Base-by-base conservation (phyloP, 1,140 invertebrate species). In the Andrena cerasifolii region DNA sequence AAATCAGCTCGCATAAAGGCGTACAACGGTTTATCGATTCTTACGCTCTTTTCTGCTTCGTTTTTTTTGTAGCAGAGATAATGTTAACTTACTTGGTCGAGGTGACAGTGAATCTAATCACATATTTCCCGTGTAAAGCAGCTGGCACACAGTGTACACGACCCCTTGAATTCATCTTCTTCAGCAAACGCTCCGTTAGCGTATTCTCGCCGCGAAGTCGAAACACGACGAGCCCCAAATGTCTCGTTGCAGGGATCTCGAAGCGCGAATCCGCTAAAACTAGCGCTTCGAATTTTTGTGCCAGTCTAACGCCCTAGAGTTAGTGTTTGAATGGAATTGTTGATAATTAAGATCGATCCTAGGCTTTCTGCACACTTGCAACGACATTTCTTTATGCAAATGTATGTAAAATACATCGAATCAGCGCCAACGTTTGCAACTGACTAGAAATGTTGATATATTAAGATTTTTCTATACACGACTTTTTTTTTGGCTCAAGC, bases 191-290 rank as follows among this genome's bases (percentile, higher is more conserved):
- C 90, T 99, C 99, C 0, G 96, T 96, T 31, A 97, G 93, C 59
- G 97, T 96, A 81, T 98, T 97, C 21, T 96, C 96, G 1, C 96
- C 97, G 10, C 95, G 96, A 1, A 99, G 93, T 61, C 98, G 95
- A 89, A 99, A 99, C 0, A 98, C 98, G 0, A 99, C 98, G 90
- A 99, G 95, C 10, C 98, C 98, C 74, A 99, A 94, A 88, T 98
- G 96, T 24, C 98, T 95, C 53, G 96, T 93, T 21, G 97, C 97
- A 0, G 98, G 96, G 56, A 99, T 95, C 91, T 99, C 98, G 91
- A 99, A 99, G 67, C 97, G 93, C 31, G 94, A 90, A 90, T 99
- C 98, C 8, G 95, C 95, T 62, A 94, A 87, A 0, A 99, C 95
- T 0, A 98, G 88, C 10, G 95, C 95, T 93, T 98, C 98, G 88